Percentiles rank a stretch among this genome's conserved stretches.
phyloP scores from a whole-genome alignment of 2,113 vertebrate species.

The Bufo bufo region DNA sequence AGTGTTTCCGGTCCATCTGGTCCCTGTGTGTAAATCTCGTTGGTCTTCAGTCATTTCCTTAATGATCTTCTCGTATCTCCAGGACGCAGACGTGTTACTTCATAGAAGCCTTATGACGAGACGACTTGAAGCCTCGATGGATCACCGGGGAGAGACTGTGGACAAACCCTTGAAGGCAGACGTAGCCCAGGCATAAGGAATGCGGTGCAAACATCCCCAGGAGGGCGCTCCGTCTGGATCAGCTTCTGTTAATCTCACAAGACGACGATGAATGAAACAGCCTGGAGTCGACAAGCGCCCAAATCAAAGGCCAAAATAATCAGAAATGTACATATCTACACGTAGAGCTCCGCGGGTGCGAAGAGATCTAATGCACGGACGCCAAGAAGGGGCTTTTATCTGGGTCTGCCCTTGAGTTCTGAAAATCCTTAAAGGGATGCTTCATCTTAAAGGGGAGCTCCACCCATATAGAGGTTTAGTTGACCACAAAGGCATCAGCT shows the following conservation, averaged over 20 bases:
- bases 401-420: not conserved
- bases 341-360: too few relatives aligned
- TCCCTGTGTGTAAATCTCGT: too few relatives aligned
- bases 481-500: not conserved
- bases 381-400: not conserved
- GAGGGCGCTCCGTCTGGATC: not conserved
- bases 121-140: not conserved
- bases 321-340: not conserved
- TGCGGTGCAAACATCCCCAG: not conserved
- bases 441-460: not conserved
- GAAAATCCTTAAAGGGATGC: not conserved
- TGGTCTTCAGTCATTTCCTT: not conserved
- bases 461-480: not conserved
- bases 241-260: not conserved
- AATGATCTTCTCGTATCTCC: not conserved
- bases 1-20: too few relatives aligned
- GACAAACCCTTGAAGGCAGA: not conserved
- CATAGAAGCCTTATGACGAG: not conserved
- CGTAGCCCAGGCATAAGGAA: not conserved
- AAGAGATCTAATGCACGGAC: not conserved
- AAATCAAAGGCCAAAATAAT: not conserved
- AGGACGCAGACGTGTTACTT: not conserved
- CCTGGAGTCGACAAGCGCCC: not conserved
- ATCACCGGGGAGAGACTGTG: not conserved
- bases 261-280: slow-evolving; percentile 18